phyloP scores from a whole-genome alignment of 2,797 vertebrate genomes.

The Phataginus tricuspis region DNA sequence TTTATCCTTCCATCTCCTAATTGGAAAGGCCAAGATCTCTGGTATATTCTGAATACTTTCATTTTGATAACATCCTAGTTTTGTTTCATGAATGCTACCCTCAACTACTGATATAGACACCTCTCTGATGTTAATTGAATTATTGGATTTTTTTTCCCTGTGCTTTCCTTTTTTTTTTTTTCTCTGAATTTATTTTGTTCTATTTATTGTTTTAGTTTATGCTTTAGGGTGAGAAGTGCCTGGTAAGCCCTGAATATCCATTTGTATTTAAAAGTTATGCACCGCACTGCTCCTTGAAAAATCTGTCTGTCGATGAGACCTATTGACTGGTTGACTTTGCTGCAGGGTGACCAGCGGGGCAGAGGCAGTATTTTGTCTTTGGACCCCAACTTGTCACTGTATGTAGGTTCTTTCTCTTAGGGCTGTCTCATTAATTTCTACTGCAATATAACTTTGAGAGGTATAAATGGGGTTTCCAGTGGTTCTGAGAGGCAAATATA shows the following conservation, averaged over 20 bases:
- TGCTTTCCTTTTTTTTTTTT: not conserved
- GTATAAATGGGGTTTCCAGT: not conserved
- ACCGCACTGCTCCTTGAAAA: not conserved
- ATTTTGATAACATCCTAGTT: not conserved
- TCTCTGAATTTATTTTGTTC: not conserved
- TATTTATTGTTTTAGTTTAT: not conserved
- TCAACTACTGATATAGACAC: not conserved
- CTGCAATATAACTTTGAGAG: not conserved
- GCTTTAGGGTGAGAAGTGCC: not conserved
- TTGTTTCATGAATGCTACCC: not conserved
- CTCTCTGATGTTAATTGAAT: not conserved
- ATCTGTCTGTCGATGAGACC: not conserved
- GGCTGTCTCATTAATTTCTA: not conserved
- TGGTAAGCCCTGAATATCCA: not conserved
- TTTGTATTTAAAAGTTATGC: not conserved
- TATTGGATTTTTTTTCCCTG: not conserved
- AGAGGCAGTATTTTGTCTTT: too few relatives aligned
- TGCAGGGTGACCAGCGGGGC: not conserved
- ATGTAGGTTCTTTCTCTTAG: not conserved
- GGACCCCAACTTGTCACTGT: not conserved
- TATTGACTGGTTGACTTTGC: rapidly evolving
- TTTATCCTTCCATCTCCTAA: not conserved
- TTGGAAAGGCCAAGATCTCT: not conserved
- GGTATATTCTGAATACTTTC: not conserved
- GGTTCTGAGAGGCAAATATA: not conserved